These are phyloP conservation scores for Sprattus sprattus DNA, from an alignment of 2,113 vertebrate genomes.

Conservation along the genomic window DNA sequence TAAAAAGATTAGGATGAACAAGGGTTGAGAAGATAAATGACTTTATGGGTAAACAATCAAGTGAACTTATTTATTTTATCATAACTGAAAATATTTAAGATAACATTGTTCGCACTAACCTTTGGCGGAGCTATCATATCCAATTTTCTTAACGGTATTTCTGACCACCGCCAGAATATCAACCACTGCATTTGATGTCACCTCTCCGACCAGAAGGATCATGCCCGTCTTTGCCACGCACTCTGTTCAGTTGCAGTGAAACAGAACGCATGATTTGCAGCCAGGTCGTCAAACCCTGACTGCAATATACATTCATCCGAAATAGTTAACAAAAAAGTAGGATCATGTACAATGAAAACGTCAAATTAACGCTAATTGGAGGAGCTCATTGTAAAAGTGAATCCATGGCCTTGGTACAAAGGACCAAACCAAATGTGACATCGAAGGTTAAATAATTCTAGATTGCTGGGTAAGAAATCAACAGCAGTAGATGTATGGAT, in stretches of 20 bases:
- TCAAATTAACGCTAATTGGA: too few species aligned
- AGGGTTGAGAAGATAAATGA: background rate
- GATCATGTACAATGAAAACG: too few species aligned
- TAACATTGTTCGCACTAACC: constrained; percentile 45
- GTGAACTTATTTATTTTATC: background rate
- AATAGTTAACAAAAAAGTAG: too few species aligned
- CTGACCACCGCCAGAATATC: constrained; percentile 68
- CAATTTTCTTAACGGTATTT: constrained; percentile 68
- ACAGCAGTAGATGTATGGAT: too few species aligned
- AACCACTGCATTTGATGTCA: constrained; percentile 68
- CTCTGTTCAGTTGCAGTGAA: constrained; percentile 48
- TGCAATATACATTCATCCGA: too few species aligned
- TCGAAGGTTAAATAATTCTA: too few species aligned
- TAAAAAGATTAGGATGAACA: background rate
- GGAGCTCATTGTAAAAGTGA: too few species aligned
- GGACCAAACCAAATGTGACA: too few species aligned
- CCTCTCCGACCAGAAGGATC: constrained; percentile 72
- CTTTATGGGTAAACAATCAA: background rate
- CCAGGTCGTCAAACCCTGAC: background rate
- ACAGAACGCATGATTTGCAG: background rate
- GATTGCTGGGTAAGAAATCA: too few species aligned
- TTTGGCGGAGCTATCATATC: constrained; percentile 72
- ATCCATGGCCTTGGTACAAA: too few species aligned
- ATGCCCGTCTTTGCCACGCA: constrained; percentile 73
- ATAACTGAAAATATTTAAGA: too few species aligned